Conservation (phyloP, 2,888 invertebrate genomes). For the Nasonia oneida region DNA sequence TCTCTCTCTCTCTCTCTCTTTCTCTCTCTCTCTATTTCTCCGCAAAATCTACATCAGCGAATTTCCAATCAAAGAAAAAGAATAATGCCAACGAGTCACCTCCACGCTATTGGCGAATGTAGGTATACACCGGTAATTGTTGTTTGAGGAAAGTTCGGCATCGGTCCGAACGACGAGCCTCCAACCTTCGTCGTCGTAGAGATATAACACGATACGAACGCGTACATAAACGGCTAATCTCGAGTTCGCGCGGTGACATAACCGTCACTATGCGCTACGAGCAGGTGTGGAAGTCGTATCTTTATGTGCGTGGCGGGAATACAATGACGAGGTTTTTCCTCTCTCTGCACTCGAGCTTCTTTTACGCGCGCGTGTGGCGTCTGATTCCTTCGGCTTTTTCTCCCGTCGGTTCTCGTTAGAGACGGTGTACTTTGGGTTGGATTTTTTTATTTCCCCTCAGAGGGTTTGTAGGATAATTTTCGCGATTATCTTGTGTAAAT, state of each 20-base stretch:
- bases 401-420: not conserved
- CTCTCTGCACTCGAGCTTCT: not conserved
- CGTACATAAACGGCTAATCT: not conserved
- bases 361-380: not conserved
- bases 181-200: not conserved
- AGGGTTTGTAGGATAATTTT: not conserved
- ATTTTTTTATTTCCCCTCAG: not conserved
- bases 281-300: not conserved
- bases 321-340: not conserved
- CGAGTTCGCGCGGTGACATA: constrained; percentile 7
- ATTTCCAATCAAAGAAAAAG: not conserved
- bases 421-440: not conserved
- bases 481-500: no score
- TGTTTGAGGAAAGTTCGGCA: not conserved
- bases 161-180: constrained; percentile 1
- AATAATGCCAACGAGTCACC: not conserved
- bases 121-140: not conserved
- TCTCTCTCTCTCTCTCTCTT: no score
- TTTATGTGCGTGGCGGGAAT: not conserved
- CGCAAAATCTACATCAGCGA: not conserved
- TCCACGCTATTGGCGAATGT: not conserved
- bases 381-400: not conserved
- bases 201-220: not conserved
- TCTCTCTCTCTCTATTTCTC: no score
- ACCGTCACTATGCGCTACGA: not conserved